Base-by-base conservation (phyloP, 2,797 vertebrate species). In the Champsocephalus gunnari region DNA sequence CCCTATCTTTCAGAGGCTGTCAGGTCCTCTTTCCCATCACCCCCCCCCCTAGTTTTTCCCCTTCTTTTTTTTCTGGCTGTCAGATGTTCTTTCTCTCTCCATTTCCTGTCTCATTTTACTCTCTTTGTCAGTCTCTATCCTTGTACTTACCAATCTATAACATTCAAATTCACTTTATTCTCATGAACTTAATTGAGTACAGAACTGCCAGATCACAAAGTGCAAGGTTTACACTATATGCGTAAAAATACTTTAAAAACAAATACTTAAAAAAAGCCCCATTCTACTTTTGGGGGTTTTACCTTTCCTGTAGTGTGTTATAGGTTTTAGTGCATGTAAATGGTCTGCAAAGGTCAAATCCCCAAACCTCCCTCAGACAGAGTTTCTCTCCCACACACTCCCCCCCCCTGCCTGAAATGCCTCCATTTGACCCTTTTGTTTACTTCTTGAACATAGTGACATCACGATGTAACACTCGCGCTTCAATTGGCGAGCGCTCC, bases 51-150 rank as follows among this genome's bases (percentile, higher is more conserved):
- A 65, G 67, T 81, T 85, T 64, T 81, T 76, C 59, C 53, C 75
- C 54, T 81, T 60, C 24, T 75, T 75, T 66, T 66, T 78, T 77
- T 75, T 61, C 64, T 70, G 19, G 51, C 75, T 77, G 81, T 91
- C 84, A 87, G 65, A 71, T 73, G 67, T 73, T 87, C 77, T 83
- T 83, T 84, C 28, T 80, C 84, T 83, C 69, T 84, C 75, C 69
- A 67, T 81, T 82, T 79, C 75, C 77, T 50, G 69, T 65, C 70
- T 80, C 54, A 66, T 85, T 90, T 84, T 34, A 71, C 64, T 71
- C 61, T 80, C 75, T 85, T 66, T 66, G 63, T 78, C 71, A 38
- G 32, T 80, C 56, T 66, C 55, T 21, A 43, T 51, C 48, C 57
- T 12, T 48, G 41, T 32, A 50, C 57, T n/a, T 19, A n/a, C 14